phyloP scores from a whole-genome alignment of 2,797 vertebrate species.

The Petrocephalus sullivani region DNA sequence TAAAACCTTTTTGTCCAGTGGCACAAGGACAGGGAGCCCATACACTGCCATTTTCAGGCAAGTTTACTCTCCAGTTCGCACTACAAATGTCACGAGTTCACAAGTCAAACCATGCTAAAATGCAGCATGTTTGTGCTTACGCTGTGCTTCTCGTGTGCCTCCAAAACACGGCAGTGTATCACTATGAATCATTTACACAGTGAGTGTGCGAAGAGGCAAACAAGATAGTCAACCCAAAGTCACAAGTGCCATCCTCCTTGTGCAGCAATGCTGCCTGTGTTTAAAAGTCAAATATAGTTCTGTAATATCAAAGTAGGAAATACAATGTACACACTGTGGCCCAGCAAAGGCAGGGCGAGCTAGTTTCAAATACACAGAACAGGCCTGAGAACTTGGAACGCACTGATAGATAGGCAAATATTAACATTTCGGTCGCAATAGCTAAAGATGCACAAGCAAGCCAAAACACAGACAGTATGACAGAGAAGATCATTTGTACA shows the following conservation, averaged over 20 bases:
- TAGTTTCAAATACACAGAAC: neutral
- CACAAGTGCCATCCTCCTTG: neutral
- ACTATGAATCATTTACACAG: neutral
- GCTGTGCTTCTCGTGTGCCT: neutral
- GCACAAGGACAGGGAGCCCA: neutral
- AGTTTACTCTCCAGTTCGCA: neutral
- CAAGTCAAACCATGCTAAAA: neutral
- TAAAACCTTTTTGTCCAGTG: neutral
- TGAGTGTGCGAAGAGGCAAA: neutral
- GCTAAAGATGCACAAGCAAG: neutral
- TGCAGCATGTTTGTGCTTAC: neutral
- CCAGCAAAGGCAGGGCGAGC: neutral
- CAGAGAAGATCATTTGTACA: neutral
- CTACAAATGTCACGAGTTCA: neutral
- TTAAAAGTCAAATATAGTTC: neutral
- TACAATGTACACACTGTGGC: neutral
- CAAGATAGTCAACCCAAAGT: neutral
- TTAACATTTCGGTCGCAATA: neutral
- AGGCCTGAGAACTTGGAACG: neutral
- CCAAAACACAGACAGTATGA: neutral
- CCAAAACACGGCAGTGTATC: neutral
- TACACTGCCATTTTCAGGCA: neutral
- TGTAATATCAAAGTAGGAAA: neutral
- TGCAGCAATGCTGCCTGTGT: neutral
- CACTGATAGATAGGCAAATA: neutral